Percentiles rank a stretch among this genome's conserved stretches.
These are phyloP conservation scores for Tridacna gigas DNA, from an alignment of 2,888 invertebrate genomes.

Conservation along the genomic window DNA sequence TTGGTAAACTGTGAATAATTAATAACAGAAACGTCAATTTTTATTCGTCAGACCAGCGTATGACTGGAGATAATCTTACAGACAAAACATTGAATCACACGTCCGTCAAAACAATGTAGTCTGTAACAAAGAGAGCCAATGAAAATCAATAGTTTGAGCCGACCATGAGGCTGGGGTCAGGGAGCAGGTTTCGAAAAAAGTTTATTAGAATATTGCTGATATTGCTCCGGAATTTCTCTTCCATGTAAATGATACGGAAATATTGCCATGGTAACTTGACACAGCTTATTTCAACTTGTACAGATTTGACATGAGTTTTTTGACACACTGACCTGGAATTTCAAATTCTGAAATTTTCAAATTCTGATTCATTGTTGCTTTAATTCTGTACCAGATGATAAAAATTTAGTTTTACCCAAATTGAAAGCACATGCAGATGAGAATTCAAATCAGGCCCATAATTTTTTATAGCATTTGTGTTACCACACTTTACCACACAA, in stretches of 20 bases:
- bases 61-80: conserved; percentile 26
- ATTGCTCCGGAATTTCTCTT: conserved; percentile 15
- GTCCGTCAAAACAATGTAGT: conserved; percentile 28
- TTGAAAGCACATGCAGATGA: too few relatives aligned
- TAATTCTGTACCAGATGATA: too few relatives aligned
- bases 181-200: not conserved
- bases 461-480: too few relatives aligned
- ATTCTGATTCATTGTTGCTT: too few relatives aligned
- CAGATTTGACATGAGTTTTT: not conserved
- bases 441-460: too few relatives aligned
- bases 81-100: conserved; percentile 35
- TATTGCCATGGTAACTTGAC: not conserved
- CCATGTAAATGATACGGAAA: not conserved
- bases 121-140: conserved; percentile 24
- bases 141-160: conserved; percentile 34
- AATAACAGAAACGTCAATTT: conserved; percentile 24
- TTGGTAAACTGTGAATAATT: conserved; percentile 30
- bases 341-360: too few relatives aligned
- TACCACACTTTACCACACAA: too few relatives aligned
- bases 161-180: conserved; percentile 11
- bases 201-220: conserved; percentile 27
- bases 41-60: conserved; percentile 28
- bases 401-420: too few relatives aligned
- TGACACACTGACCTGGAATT: not conserved
- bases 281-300: conserved; percentile 5